Conservation (phyloP, 2,888 invertebrate species). For the Cephus nigrinus region DNA sequence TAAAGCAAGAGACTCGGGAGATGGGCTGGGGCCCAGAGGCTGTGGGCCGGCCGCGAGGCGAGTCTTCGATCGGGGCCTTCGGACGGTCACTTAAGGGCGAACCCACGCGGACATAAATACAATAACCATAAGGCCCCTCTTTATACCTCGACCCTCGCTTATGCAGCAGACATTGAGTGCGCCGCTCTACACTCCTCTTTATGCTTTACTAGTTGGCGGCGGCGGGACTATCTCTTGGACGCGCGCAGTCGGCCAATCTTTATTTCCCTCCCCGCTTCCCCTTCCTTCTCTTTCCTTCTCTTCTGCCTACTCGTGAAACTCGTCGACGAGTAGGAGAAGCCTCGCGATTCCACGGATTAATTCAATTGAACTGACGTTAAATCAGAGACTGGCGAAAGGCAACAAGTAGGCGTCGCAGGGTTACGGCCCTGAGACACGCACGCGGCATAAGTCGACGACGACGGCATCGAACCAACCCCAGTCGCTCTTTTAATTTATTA, state of each 20-base stretch:
- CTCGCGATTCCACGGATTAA: constrained; percentile 34
- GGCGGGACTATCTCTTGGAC: constrained; percentile 7
- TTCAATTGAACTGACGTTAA: constrained; percentile 60
- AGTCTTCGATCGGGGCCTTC: too few relatives aligned
- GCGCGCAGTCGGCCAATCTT: constrained; percentile 5
- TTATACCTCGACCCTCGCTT: constrained; percentile 21
- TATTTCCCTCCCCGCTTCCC: neutral
- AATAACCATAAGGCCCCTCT: constrained; percentile 61
- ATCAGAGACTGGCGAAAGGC: constrained; percentile 61
- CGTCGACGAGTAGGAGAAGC: too few relatives aligned
- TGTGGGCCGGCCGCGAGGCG: constrained; percentile 50
- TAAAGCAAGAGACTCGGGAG: constrained; percentile 53
- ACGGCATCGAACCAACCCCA: constrained; percentile 23
- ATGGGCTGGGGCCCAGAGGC: constrained; percentile 30
- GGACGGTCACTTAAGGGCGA: constrained; percentile 47
- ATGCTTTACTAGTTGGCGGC: constrained; percentile 7
- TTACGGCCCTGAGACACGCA: constrained; percentile 64
- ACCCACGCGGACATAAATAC: constrained; percentile 52
- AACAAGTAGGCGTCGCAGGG: constrained; percentile 61
- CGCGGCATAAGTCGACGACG: constrained; percentile 49
- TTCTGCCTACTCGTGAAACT: too few relatives aligned
- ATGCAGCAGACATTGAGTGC: constrained; percentile 11
- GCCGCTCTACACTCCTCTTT: constrained; percentile 10
- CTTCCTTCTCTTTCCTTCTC: too few relatives aligned
- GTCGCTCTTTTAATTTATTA: constrained; percentile 37